Conservation (phyloP, 1,140 invertebrate genomes). For the Dendrolimus punctatus region DNA sequence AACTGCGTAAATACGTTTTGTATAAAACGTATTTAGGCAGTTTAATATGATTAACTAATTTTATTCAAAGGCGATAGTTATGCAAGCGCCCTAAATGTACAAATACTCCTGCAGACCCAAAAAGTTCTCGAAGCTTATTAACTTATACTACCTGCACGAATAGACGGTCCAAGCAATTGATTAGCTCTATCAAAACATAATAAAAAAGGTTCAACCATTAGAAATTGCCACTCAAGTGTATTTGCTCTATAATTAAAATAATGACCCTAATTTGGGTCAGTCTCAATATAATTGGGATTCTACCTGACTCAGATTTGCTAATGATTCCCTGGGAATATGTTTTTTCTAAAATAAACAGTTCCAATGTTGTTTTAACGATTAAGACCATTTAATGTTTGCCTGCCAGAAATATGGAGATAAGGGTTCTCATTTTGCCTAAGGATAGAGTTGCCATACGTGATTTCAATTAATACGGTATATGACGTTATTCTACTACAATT, state of each 20-base stretch:
- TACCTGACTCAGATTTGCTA: constrained; percentile 53
- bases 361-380: constrained; percentile 44
- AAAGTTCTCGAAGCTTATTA: too few species aligned
- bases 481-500: too few species aligned
- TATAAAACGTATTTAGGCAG: too few species aligned
- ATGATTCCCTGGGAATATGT: constrained; percentile 39
- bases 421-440: constrained; percentile 21
- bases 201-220: not conserved
- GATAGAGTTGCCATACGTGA: constrained; percentile 2
- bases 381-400: constrained; percentile 43
- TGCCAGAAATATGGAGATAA: constrained; percentile 41
- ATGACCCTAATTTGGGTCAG: constrained; percentile 48
- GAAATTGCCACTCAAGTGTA: constrained; percentile 17
- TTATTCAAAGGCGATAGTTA: too few species aligned
- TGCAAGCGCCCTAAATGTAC: too few species aligned
- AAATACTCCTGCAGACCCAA: too few species aligned
- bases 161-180: too few species aligned
- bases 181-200: too few species aligned
- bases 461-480: constrained; percentile 28
- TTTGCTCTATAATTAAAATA: constrained; percentile 64
- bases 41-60: too few species aligned
- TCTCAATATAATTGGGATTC: constrained; percentile 39
- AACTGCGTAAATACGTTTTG: too few species aligned
- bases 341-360: constrained; percentile 33
- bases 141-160: too few species aligned